Conservation (phyloP, 2,113 vertebrate species). For the Eclectus roratus region DNA sequence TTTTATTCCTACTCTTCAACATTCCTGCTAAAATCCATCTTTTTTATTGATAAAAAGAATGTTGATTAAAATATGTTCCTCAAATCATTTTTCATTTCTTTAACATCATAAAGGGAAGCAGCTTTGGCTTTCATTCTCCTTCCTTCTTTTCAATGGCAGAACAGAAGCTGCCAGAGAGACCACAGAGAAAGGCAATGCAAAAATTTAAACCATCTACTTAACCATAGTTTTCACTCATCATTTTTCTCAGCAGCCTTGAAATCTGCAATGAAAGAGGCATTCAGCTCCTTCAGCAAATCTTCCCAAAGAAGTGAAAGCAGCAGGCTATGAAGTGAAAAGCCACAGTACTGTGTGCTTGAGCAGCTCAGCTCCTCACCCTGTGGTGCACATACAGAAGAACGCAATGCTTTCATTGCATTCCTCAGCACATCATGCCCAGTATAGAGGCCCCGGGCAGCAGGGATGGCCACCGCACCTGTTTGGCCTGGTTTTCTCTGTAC, state of each 20-base stretch:
- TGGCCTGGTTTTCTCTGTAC: not conserved
- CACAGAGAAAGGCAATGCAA: not conserved
- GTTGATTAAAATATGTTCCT: not conserved
- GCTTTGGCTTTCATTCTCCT: conserved; percentile 3
- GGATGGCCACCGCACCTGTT: not conserved
- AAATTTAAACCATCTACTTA: conserved; percentile 26
- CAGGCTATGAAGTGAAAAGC: fast-evolving
- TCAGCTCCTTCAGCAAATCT: not conserved
- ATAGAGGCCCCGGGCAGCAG: too few relatives aligned
- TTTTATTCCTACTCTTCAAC: not conserved
- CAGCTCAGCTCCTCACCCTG: not conserved
- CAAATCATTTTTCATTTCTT: not conserved
- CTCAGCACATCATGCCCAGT: too few relatives aligned
- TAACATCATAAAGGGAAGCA: not conserved
- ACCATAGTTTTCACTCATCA: not conserved
- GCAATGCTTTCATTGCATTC: too few relatives aligned
- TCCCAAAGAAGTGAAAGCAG: not conserved
- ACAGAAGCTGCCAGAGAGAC: not conserved
- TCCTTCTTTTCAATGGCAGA: not conserved
- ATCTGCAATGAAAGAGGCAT: not conserved
- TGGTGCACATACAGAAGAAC: too few relatives aligned
- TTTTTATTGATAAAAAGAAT: not conserved
- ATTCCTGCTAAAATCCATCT: not conserved
- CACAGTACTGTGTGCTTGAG: not conserved
- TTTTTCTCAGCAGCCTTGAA: not conserved